Conservation (phyloP, 1,140 invertebrate species). For the Eufriesea mexicana region DNA sequence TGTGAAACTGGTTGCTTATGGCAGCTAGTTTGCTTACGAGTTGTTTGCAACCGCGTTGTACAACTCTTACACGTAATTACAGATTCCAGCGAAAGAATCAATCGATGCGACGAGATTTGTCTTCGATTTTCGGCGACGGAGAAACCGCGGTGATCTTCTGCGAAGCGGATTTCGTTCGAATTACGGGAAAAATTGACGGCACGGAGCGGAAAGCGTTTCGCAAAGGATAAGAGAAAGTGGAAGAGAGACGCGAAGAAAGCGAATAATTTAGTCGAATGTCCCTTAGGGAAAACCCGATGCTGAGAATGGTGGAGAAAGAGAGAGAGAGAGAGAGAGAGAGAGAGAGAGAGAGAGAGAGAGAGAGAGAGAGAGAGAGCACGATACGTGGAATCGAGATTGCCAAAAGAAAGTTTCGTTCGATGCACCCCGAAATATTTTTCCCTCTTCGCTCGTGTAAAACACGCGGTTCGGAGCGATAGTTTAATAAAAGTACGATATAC, state of each 20-base stretch:
- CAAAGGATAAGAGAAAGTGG: background rate
- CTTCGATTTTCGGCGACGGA: too few relatives aligned
- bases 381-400: background rate
- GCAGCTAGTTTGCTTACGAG: conserved; percentile 32
- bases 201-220: background rate
- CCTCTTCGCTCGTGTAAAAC: too few relatives aligned
- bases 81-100: background rate
- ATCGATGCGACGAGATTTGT: too few relatives aligned
- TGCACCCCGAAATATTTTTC: background rate
- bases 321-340: background rate
- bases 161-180: too few relatives aligned
- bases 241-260: background rate
- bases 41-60: background rate
- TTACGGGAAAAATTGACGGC: too few relatives aligned
- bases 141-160: too few relatives aligned
- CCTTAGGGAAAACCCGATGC: background rate
- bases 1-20: conserved; percentile 11
- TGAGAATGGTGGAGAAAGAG: background rate
- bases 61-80: background rate
- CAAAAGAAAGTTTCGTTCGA: background rate
- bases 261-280: conserved; percentile 8
- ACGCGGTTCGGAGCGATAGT: too few relatives aligned
- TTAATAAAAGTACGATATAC: too few relatives aligned
- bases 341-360: background rate
- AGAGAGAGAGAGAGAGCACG: background rate